Percentiles rank a stretch among this genome's conserved stretches.
Evolutionary conservation across 2,888 invertebrate genomes (phyloP).

Genomic region (Caradrina clavipalpis): DNA sequence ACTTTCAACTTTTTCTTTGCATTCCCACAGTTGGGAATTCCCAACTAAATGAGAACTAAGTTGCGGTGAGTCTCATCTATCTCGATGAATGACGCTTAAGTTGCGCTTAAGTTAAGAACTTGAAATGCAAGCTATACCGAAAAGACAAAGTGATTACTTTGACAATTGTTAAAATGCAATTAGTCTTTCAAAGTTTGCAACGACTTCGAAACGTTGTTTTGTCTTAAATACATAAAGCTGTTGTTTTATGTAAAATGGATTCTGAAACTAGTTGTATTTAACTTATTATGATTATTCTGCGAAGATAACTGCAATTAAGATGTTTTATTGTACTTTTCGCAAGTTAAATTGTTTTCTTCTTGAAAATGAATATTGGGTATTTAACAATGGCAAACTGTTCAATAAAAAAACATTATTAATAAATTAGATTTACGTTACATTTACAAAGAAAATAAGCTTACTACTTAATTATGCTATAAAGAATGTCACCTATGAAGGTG

Average conservation of each 20-base stretch:
- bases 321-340: background rate
- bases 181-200: slow-evolving; percentile 38
- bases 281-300: background rate
- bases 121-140: slow-evolving; percentile 41
- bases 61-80: slow-evolving; percentile 26
- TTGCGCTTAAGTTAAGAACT: slow-evolving; percentile 45
- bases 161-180: slow-evolving; percentile 52
- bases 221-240: slow-evolving; percentile 7
- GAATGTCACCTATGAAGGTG: too few species aligned
- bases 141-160: slow-evolving; percentile 33
- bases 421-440: background rate
- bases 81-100: slow-evolving; percentile 35
- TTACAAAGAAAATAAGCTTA: too few species aligned
- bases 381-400: background rate
- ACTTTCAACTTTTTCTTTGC: slow-evolving; percentile 1
- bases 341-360: background rate
- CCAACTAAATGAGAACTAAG: slow-evolving; percentile 52
- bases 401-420: background rate
- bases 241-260: slow-evolving; percentile 12
- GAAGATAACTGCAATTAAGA: slow-evolving; percentile 13
- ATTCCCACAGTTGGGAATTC: slow-evolving; percentile 39
- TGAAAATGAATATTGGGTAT: background rate
- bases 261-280: slow-evolving; percentile 3
- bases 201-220: slow-evolving; percentile 13
- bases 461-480: too few species aligned